Conservation (phyloP, 2,888 invertebrate species). For the Himalopsyche japonica region DNA sequence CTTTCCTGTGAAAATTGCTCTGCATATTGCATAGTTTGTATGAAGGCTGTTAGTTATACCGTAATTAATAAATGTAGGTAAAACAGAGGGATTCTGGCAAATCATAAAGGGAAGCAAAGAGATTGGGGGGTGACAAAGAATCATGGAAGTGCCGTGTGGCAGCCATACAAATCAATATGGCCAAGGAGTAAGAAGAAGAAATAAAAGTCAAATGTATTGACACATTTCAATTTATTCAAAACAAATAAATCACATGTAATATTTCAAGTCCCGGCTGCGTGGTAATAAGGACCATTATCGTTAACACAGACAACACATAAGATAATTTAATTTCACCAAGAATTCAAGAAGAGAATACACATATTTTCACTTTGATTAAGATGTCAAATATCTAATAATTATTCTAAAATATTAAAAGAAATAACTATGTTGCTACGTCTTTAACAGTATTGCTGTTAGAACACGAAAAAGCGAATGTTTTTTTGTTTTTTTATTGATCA, state of each 20-base stretch:
- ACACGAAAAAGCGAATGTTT: not conserved
- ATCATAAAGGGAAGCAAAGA: no score
- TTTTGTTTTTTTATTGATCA: not conserved
- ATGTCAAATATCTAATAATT: slow-evolving; percentile 1
- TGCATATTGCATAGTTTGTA: no score
- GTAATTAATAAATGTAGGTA: no score
- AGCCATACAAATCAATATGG: no score
- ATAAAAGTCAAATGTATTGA: not conserved
- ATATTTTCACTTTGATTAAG: not conserved
- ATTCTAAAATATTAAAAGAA: slow-evolving; percentile 2
- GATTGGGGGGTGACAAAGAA: no score
- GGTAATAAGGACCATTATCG: not conserved
- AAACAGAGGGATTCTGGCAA: no score
- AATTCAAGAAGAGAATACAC: not conserved
- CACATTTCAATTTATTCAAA: slow-evolving; percentile 10
- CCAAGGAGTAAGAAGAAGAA: not conserved
- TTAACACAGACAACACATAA: slow-evolving; percentile 4
- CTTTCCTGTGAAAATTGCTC: no score
- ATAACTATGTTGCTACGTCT: not conserved
- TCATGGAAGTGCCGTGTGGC: no score
- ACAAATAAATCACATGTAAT: not conserved
- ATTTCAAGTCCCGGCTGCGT: not conserved
- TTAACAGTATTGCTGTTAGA: not conserved
- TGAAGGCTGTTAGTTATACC: no score
- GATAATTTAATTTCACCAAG: not conserved